Base-by-base conservation (phyloP, 2,113 vertebrate genomes). In the Clinocottus analis region DNA sequence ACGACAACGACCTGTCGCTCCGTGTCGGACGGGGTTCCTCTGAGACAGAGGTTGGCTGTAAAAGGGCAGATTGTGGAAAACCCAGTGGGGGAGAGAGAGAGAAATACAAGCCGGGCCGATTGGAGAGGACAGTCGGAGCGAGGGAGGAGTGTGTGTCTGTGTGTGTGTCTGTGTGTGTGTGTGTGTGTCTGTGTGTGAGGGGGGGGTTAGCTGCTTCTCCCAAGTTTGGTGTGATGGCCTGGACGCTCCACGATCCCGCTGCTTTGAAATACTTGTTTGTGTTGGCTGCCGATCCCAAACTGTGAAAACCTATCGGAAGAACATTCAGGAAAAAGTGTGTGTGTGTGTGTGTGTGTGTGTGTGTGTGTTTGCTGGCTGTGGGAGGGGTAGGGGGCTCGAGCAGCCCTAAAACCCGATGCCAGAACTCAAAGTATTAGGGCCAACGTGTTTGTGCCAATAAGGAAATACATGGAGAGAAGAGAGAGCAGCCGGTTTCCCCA, bases 211-310 rank as follows among this genome's bases (percentile, higher is more conserved):
- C 90, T 75, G 86, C 93, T 95, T 94, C 93, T 95, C 93, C 94
- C 94, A 93, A 95, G 92, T 96, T 95, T 95, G 95, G 95, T 95
- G 94, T 94, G 94, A 93, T 94, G 90, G 81, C 88, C 85, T 92
- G 86, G 85, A 84, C 88, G 91, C 91, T 80, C 51, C 64, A 29
- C 82, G 49, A 87, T 84, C 89, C 87, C 86, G 84, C 89, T 87
- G 87, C 87, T 92, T 90, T 93, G 82, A 93, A 93, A 91, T 89
- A 72, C 84, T 61, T 93, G 90, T 93, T 95, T 93, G 91, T 93
- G 85, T 93, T 94, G 93, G 93, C 91, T 76, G 62, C 87, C 33
- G 45, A 51, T 70, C 72, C 77, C 79, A 89, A 75, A 86, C 87
- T 82, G 78, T 60, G 84, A 80, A 64, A 90, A 90, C 83, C 87